Conservation (phyloP, 2,888 invertebrate species). For the Alcis repandata region DNA sequence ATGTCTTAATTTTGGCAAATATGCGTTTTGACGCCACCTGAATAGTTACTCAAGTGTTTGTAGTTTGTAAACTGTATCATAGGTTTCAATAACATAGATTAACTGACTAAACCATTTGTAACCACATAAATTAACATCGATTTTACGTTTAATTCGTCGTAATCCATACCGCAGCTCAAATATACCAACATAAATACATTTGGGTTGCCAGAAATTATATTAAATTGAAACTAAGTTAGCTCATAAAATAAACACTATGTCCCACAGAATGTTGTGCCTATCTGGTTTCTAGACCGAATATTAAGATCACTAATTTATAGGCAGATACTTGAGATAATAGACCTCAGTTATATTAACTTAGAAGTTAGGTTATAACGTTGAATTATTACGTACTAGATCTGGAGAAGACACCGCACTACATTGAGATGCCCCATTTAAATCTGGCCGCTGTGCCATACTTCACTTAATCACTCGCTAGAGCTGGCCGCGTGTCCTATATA, state of each 20-base stretch:
- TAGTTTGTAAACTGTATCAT: neutral
- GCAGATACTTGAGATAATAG: slow-evolving; percentile 1
- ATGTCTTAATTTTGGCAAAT: too few species aligned
- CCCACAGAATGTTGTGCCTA: slow-evolving; percentile 15
- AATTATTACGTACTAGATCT: too few species aligned
- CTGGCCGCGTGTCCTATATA: too few species aligned
- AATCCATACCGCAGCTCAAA: slow-evolving; percentile 24
- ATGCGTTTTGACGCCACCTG: too few species aligned
- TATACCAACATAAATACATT: slow-evolving; percentile 19
- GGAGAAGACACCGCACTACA: too few species aligned
- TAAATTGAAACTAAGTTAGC: slow-evolving; percentile 26
- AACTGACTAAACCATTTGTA: neutral
- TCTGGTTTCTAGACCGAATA: slow-evolving; percentile 26
- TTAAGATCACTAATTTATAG: slow-evolving; percentile 21
- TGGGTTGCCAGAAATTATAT: slow-evolving; percentile 16
- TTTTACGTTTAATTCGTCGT: slow-evolving; percentile 11
- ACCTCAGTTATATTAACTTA: neutral
- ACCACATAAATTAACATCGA: slow-evolving; percentile 19
- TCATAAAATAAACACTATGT: slow-evolving; percentile 27
- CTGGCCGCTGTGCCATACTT: too few species aligned
- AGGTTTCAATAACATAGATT: neutral
- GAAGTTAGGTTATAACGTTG: neutral
- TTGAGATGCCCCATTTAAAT: too few species aligned
- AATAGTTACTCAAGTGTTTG: too few species aligned
- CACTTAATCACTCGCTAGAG: too few species aligned